phyloP scores from a whole-genome alignment of 2,888 invertebrate species.

The Nowickia ferox region DNA sequence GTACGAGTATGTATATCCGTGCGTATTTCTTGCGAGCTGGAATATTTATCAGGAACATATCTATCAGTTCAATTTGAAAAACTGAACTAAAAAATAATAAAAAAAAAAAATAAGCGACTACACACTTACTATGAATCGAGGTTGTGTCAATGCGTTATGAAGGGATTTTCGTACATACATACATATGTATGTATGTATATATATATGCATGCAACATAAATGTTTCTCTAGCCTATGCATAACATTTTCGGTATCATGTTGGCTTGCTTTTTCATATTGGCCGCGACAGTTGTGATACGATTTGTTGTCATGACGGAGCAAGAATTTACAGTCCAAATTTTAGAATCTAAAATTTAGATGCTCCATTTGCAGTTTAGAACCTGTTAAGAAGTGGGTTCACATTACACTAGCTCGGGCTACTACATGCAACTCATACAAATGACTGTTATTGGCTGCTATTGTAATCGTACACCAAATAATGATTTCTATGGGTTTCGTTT shows the following conservation, averaged over 20 bases:
- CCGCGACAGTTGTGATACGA: constrained; percentile 19
- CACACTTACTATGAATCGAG: constrained; percentile 31
- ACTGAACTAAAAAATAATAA: constrained; percentile 3
- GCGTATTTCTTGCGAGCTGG: constrained; percentile 26
- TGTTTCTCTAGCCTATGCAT: constrained; percentile 46
- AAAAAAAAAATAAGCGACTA: no score
- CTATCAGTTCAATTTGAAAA: constrained; percentile 69
- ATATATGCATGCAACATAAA: no score
- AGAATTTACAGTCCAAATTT: no score
- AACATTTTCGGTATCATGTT: constrained; percentile 33
- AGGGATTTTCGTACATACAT: constrained; percentile 42
- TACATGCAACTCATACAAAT: constrained; percentile 3
- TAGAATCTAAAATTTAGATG: constrained; percentile 39
- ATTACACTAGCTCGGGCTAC: constrained; percentile 46
- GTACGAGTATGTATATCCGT: no score
- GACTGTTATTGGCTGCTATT: constrained; percentile 38
- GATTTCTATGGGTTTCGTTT: constrained; percentile 79
- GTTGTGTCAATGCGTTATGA: constrained; percentile 47
- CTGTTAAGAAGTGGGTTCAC: constrained; percentile 66
- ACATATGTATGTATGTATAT: no score
- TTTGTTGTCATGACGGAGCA: constrained; percentile 45
- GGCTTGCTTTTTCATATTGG: constrained; percentile 15
- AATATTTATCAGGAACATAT: constrained; percentile 69
- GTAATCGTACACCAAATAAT: constrained; percentile 60
- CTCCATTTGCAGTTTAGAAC: constrained; percentile 67